phyloP scores from a whole-genome alignment of 2,888 invertebrate species.

The Pseudeuparius sepicola region DNA sequence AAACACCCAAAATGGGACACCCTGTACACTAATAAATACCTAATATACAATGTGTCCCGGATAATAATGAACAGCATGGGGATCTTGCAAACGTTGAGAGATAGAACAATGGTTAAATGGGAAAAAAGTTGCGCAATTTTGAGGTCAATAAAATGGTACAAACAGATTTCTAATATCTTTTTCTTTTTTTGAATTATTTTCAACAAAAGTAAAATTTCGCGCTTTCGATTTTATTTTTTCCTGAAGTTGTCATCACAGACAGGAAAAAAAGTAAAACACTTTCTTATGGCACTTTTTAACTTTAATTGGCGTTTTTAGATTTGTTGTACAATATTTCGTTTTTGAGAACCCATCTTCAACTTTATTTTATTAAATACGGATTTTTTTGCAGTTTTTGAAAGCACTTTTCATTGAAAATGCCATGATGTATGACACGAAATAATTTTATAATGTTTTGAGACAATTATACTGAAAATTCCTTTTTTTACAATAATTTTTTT shows the following conservation, averaged over 20 bases:
- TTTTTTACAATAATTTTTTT: too few species aligned
- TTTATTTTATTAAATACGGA: slow-evolving; percentile 1
- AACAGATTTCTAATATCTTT: neutral
- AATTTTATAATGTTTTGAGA: too few species aligned
- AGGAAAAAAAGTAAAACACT: slow-evolving; percentile 1
- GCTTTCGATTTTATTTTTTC: slow-evolving; percentile 1
- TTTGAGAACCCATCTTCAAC: slow-evolving; percentile 2
- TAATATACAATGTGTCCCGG: slow-evolving; percentile 2
- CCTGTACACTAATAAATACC: too few species aligned
- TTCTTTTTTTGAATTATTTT: neutral
- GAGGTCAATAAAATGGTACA: neutral
- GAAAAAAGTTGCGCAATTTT: slow-evolving; percentile 3
- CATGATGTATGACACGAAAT: too few species aligned
- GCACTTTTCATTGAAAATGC: too few species aligned
- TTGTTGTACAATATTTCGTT: slow-evolving; percentile 1
- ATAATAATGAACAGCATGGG: slow-evolving; percentile 1
- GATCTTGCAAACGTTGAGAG: slow-evolving; percentile 1
- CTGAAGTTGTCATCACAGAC: neutral
- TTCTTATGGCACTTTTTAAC: slow-evolving; percentile 1
- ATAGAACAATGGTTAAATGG: neutral
- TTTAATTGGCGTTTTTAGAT: neutral
- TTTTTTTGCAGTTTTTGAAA: too few species aligned
- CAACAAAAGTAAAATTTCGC: too few species aligned
- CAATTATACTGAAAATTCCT: too few species aligned
- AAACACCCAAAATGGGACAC: too few species aligned